These are phyloP conservation scores for Leptopilina drosophilae DNA, from an alignment of 2,888 invertebrate species.

Conservation along the genomic window DNA sequence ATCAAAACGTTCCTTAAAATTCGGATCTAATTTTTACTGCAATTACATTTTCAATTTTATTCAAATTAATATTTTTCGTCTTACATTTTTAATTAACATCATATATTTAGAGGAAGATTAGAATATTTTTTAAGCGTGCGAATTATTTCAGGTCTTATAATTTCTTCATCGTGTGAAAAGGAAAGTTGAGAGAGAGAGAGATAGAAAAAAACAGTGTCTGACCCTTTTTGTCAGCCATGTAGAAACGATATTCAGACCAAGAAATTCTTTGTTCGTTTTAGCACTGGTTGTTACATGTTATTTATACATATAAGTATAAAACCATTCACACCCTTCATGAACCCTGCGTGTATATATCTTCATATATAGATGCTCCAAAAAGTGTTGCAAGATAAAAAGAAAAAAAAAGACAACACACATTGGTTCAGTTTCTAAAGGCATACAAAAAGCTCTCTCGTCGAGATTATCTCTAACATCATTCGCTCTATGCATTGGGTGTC, in stretches of 20 bases:
- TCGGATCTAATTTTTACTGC: too few relatives aligned
- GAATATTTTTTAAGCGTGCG: not conserved
- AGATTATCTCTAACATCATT: conserved; percentile 24
- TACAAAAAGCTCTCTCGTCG: conserved; percentile 19
- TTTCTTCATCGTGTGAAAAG: conserved; percentile 1
- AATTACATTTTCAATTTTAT: too few relatives aligned
- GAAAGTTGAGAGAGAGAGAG: not conserved
- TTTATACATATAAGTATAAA: not conserved
- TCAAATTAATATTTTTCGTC: too few relatives aligned
- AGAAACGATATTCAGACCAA: conserved; percentile 3
- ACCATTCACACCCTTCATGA: conserved; percentile 30
- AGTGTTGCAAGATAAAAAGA: conserved; percentile 38
- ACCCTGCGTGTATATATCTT: too few relatives aligned
- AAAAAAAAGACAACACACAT: conserved; percentile 8
- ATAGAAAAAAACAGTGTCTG: not conserved
- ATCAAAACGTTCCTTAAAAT: too few relatives aligned
- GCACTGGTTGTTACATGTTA: not conserved
- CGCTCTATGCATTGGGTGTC: not conserved
- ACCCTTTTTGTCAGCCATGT: conserved; percentile 27
- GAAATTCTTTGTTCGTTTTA: conserved; percentile 28
- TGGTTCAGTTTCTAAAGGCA: conserved; percentile 29
- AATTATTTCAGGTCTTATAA: conserved; percentile 2
- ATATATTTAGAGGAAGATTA: too few relatives aligned
- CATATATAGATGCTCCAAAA: conserved; percentile 20
- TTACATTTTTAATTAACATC: too few relatives aligned